Evolutionary conservation across 2,888 invertebrate genomes (phyloP).

Genomic region (Orthonevra nobilis): DNA sequence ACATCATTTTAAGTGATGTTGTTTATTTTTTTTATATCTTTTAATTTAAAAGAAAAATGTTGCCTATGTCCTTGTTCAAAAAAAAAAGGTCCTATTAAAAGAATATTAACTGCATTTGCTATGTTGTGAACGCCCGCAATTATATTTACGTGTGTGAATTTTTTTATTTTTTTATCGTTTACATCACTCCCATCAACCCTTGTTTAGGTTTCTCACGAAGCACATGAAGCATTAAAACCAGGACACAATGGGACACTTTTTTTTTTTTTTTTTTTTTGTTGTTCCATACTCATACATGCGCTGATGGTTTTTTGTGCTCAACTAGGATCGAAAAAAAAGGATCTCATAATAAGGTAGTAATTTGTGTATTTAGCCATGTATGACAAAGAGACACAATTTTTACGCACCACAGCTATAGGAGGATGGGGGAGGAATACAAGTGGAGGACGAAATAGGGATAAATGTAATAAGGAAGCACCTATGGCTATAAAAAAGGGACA

Average conservation of each 20-base stretch:
- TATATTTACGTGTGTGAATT: conserved; percentile 56
- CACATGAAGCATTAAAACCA: conserved; percentile 64
- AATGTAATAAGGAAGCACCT: conserved; percentile 56
- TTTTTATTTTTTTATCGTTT: conserved; percentile 16
- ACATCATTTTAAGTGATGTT: conserved; percentile 54
- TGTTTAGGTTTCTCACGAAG: conserved; percentile 69
- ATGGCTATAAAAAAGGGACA: conserved; percentile 29
- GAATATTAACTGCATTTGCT: conserved; percentile 64
- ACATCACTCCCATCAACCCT: too few relatives aligned
- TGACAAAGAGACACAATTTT: conserved; percentile 72
- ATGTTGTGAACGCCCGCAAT: conserved; percentile 56
- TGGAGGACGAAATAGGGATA: conserved; percentile 27
- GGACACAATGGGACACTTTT: conserved; percentile 68
- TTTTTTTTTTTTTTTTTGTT: background rate
- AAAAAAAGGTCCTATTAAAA: conserved; percentile 56
- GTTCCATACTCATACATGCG: conserved; percentile 25
- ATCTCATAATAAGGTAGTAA: conserved; percentile 69
- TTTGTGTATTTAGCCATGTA: conserved; percentile 72
- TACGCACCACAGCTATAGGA: conserved; percentile 42
- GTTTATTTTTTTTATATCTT: conserved; percentile 35
- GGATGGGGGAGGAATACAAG: conserved; percentile 25
- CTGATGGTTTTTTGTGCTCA: conserved; percentile 23
- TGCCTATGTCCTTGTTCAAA: conserved; percentile 13
- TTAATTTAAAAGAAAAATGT: conserved; percentile 10
- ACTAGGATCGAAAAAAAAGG: conserved; percentile 46